Base-by-base conservation (phyloP, 2,113 vertebrate species). In the Ptychochromis oligacanthus region DNA sequence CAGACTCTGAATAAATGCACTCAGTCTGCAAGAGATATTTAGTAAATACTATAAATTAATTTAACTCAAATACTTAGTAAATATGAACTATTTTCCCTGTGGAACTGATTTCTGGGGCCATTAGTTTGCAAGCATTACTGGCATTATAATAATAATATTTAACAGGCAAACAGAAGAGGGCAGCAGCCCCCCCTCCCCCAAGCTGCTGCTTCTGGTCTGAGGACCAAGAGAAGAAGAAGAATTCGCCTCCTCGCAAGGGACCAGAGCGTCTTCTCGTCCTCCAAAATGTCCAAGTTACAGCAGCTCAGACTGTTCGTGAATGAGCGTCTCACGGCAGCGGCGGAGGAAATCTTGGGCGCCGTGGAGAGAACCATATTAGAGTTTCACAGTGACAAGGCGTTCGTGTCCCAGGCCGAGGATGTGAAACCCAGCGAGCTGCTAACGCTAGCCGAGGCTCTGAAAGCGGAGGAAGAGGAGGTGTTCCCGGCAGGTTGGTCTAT, bases 291-390 rank as follows among this genome's bases (percentile, higher is more conserved):
- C 18, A 77, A 60, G 18, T 60, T 77, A 60, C 57, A 77, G 40
- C 75, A 77, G 75, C 57, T 77, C 38, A 60, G 57, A n/a, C 38
- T 60, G 40, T 77, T 77, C 38, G 75, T 77, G 2, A 46, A 43
- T 13, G 75, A 77, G 75, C 76, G 58, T 28, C 58, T 78, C 43
- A 62, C 40, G 28, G 77, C 77, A 17, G 77, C 77, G 14, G 77
- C 77, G 12, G 77, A 62, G 59, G 77, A 79, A 62, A 79, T 79
- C 46, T 64, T 79, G n/a, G 46, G 77, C 14, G 77, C 77, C 5
- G 59, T 79, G 9, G 77, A 79, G 77, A 79, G 60, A 54, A 79
- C 77, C 77, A 64, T 79, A 6, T 55, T 79, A 24, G 77, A 64
- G 59, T 52, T 79, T 6, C 59, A 79, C 4, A 55, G 31, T 34